Percentiles rank a stretch among this genome's conserved stretches.
Evolutionary conservation across 2,797 vertebrate genomes (phyloP).

Genomic region (Chiloscyllium punctatum): DNA sequence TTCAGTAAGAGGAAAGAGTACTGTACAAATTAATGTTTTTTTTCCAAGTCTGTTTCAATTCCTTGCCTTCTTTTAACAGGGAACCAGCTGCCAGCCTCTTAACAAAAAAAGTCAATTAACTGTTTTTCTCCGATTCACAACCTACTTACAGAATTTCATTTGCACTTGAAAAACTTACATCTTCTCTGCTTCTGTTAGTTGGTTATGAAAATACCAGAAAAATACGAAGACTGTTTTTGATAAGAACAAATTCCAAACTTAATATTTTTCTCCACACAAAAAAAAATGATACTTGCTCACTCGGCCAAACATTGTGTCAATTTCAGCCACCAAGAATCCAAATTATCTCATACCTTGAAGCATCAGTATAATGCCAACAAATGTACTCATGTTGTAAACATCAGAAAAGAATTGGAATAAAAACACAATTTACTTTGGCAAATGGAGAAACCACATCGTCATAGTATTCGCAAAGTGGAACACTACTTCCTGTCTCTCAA

Average conservation of each 20-base stretch:
- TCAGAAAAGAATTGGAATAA: not conserved
- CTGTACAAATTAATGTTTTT: too few species aligned
- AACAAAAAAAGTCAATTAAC: not conserved
- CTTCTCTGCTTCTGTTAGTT: not conserved
- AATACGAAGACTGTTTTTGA: not conserved
- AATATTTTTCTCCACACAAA: not conserved
- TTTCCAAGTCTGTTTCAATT: too few species aligned
- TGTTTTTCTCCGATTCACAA: not conserved
- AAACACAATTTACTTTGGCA: not conserved
- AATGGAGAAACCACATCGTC: not conserved
- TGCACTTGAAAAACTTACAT: not conserved
- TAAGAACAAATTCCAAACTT: not conserved
- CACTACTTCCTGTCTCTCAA: not conserved
- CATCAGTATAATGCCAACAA: not conserved
- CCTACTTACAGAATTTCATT: not conserved
- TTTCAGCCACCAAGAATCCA: not conserved
- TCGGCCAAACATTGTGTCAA: not conserved
- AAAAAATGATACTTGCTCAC: not conserved
- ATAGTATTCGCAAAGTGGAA: not conserved
- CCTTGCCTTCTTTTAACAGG: not conserved
- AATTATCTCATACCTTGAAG: not conserved
- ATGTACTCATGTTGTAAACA: not conserved
- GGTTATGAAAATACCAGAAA: not conserved
- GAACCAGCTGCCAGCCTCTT: not conserved
- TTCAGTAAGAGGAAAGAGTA: too few species aligned